These are phyloP conservation scores for Heliothis virescens DNA, from an alignment of 1,140 invertebrate species.

Conservation along the genomic window DNA sequence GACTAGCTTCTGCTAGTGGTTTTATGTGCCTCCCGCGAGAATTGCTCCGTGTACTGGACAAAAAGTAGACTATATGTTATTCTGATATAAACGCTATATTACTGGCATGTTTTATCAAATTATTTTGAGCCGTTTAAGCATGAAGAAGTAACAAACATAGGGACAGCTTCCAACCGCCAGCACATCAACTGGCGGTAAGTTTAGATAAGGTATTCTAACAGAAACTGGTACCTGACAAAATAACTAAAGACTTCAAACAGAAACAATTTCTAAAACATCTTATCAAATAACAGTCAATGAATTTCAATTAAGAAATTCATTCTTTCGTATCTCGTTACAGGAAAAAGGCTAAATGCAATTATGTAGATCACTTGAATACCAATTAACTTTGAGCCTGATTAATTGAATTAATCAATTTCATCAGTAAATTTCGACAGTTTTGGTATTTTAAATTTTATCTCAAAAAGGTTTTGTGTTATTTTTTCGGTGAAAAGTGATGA, in stretches of 20 bases:
- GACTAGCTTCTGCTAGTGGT: too few relatives aligned
- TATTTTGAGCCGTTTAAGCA: too few relatives aligned
- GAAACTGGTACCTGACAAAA: background rate
- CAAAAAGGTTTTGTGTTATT: background rate
- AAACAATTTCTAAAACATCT: background rate
- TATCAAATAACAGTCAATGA: conserved; percentile 3
- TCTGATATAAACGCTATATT: too few relatives aligned
- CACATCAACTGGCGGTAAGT: too few relatives aligned
- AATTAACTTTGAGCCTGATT: conserved; percentile 12
- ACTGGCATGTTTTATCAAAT: too few relatives aligned
- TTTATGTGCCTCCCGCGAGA: too few relatives aligned
- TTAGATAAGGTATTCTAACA: too few relatives aligned
- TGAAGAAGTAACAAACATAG: too few relatives aligned
- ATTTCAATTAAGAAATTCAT: conserved; percentile 19
- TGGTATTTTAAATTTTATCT: background rate
- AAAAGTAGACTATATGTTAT: too few relatives aligned
- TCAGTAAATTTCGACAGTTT: background rate
- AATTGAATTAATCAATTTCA: conserved; percentile 14
- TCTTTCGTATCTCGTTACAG: background rate
- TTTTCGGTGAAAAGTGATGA: background rate
- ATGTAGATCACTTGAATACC: conserved; percentile 15
- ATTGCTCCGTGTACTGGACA: too few relatives aligned
- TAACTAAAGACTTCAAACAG: background rate
- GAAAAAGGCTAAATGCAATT: conserved; percentile 14
- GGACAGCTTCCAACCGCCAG: too few relatives aligned